phyloP scores from a whole-genome alignment of 2,797 vertebrate species.

The Hippopotamyrus pictus region DNA sequence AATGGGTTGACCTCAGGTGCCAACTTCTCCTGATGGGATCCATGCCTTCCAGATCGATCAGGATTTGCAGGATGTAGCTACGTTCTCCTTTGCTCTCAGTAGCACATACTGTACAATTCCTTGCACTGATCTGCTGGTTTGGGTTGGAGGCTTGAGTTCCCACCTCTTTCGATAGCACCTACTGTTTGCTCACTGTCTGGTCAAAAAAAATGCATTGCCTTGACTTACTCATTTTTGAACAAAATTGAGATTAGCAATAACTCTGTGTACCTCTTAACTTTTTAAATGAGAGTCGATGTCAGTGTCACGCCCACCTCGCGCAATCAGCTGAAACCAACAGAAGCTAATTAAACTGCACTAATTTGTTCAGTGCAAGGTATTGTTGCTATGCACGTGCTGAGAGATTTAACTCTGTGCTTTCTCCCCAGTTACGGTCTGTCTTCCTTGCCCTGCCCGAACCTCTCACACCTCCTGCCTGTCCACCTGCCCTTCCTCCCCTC shows the following conservation, averaged over 20 bases:
- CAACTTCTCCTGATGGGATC: background rate
- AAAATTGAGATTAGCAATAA: background rate
- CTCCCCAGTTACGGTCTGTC: background rate
- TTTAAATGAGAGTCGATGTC: background rate
- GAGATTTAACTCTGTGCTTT: background rate
- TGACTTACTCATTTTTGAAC: background rate
- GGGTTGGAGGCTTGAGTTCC: background rate
- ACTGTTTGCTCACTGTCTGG: background rate
- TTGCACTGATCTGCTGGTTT: background rate
- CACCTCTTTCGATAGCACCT: background rate
- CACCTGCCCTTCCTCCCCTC: background rate
- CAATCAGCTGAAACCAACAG: background rate
- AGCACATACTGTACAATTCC: background rate
- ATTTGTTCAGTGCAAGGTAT: background rate
- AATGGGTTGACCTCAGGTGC: background rate
- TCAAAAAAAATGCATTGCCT: background rate
- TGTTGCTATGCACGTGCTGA: background rate
- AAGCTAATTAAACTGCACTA: background rate
- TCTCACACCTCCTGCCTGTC: background rate
- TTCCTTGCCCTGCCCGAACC: background rate
- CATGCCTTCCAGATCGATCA: background rate
- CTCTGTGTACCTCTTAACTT: background rate
- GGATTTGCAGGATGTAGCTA: background rate
- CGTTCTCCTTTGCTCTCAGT: background rate
- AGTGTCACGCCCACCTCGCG: background rate